These are phyloP conservation scores for Lates calcarifer DNA, from an alignment of 2,113 vertebrate species.

Conservation along the genomic window DNA sequence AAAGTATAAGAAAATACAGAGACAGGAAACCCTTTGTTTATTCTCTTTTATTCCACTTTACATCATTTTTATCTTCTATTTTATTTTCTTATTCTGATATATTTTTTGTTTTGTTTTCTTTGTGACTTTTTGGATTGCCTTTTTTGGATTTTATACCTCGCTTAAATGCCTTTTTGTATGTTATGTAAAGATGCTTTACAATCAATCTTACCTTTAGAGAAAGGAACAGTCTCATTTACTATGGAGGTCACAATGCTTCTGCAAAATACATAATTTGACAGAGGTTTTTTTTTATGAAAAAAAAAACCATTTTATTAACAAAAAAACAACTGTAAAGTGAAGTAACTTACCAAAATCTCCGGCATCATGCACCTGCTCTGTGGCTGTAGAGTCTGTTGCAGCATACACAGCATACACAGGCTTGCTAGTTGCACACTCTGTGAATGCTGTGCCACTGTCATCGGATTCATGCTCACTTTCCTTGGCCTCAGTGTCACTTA, in stretches of 20 bases:
- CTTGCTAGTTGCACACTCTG: neutral
- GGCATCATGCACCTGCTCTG: neutral
- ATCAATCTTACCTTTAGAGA: neutral
- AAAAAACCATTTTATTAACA: neutral
- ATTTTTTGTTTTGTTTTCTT: neutral
- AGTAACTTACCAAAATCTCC: neutral
- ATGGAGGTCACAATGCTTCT: neutral
- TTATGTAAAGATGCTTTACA: neutral
- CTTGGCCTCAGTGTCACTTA: conserved; percentile 6
- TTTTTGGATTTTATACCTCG: neutral
- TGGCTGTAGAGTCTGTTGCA: neutral
- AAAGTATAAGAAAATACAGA: neutral
- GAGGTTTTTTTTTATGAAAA: neutral
- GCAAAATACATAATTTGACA: neutral
- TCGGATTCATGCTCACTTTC: conserved; percentile 6
- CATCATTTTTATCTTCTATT: too few relatives aligned
- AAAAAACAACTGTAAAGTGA: neutral
- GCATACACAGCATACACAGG: neutral
- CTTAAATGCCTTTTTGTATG: too few relatives aligned
- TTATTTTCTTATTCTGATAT: too few relatives aligned
- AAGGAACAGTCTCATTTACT: neutral
- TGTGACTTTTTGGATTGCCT: neutral
- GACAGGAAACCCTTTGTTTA: too few relatives aligned
- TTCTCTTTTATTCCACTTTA: too few relatives aligned
- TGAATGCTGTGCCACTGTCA: neutral